Base-by-base conservation (phyloP, 2,113 vertebrate species). In the Archilochus colubris region DNA sequence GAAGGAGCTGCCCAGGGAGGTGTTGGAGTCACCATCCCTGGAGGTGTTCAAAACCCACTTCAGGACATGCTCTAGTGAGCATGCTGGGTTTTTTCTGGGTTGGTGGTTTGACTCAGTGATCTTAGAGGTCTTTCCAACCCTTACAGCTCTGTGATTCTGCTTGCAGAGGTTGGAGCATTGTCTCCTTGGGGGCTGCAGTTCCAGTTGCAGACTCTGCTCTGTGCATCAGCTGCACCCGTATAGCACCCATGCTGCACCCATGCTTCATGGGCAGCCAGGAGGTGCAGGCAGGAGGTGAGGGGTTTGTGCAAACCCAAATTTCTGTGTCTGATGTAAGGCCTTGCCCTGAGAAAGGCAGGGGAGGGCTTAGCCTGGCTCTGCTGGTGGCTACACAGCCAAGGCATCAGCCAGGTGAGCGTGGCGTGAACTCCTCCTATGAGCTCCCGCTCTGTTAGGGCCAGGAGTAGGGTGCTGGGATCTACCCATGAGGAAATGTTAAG, bases 221-320 rank as follows among this genome's bases (percentile, higher is more conserved):
- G 23, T 31, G 38, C 18, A 0, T 5, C n/a, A 20, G 27, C 44
- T 50, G 76, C 55, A 27, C 30, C 43, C 20, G 0, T 9, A 2
- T 46, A 13, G 24, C 15, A n/a, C 46, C 73, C 73, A 17, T 6
- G 2, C 11, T 14, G 51, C 21, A 15, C 64, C 63, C 25, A 3
- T 0, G 11, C 14, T 19, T 36, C 46, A 12, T 0, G 3, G 30
- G 67, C 33, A 55, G 82, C 23, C 0, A 2, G 16, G 61, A 28
- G 28, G 23, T 20, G 27, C 21, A n/a, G 30, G 33, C 59, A 22
- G 14, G 55, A 40, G 9, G 25, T 31, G 70, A 44, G 79, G 30
- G 40, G 43, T 58, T 62, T 74, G 50, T 27, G 10, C 68, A 66
- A 62, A 75, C 36, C 20, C 50, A 20, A 20, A 5, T 55, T 67